A percentile compares a stretch with the other conserved stretches of the same genome.
These are phyloP conservation scores for Gymnodraco acuticeps DNA, from an alignment of 2,797 vertebrate genomes.

Conservation along the genomic window DNA sequence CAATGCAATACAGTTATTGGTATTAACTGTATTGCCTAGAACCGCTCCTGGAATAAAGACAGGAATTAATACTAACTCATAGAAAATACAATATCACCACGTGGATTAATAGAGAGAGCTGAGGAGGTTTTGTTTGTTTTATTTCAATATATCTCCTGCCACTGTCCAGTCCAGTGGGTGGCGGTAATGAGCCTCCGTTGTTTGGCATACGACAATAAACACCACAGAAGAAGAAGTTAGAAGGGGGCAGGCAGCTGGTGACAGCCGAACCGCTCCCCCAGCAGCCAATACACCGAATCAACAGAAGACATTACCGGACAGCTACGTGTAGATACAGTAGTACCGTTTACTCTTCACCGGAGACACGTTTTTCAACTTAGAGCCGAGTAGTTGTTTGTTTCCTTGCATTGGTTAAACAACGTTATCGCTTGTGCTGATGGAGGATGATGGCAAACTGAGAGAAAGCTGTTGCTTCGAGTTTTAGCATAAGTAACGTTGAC, in stretches of 20 bases:
- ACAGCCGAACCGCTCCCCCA: constrained; percentile 65
- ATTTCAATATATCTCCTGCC: neutral
- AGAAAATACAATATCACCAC: too few relatives aligned
- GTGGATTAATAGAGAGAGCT: too few relatives aligned
- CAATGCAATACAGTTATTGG: too few relatives aligned
- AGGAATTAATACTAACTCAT: too few relatives aligned
- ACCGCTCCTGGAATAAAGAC: too few relatives aligned
- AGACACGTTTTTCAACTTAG: constrained; percentile 23
- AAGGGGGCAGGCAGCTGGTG: constrained; percentile 57
- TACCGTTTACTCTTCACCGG: neutral
- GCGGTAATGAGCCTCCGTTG: neutral
- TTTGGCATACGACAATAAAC: neutral
- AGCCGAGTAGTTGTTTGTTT: neutral
- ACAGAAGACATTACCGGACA: constrained; percentile 41
- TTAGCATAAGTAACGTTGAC: constrained; percentile 41
- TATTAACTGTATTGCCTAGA: too few relatives aligned
- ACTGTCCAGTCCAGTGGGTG: neutral
- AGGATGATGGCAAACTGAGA: constrained; percentile 40
- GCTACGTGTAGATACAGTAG: constrained; percentile 14
- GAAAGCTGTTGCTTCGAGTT: constrained; percentile 69
- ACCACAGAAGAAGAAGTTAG: constrained; percentile 4
- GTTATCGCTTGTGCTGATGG: neutral
- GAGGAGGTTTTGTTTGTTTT: neutral
- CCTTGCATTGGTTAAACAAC: neutral
- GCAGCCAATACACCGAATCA: constrained; percentile 43